phyloP scores from a whole-genome alignment of 2,888 invertebrate genomes.

The Eupithecia tripunctaria region DNA sequence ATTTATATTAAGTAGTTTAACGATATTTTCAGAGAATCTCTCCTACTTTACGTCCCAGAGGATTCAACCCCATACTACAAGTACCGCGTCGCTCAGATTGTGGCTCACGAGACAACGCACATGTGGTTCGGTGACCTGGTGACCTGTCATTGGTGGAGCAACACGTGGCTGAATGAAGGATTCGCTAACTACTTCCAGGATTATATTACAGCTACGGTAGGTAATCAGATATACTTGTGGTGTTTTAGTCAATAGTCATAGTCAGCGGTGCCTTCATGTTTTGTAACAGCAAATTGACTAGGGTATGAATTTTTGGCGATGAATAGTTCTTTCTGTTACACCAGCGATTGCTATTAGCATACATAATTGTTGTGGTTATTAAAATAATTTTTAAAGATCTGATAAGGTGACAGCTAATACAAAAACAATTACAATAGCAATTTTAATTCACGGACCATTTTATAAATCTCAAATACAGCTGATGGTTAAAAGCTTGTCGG shows the following conservation, averaged over 20 bases:
- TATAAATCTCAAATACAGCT: no score
- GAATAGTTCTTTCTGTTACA: not conserved
- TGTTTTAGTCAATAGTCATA: not conserved
- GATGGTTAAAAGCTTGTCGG: no score
- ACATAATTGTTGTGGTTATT: no score
- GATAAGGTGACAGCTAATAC: no score
- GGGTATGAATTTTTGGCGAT: no score
- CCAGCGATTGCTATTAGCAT: not conserved
- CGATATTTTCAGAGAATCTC: conserved; percentile 65
- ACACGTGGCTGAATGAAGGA: conserved; percentile 89
- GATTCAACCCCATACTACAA: conserved; percentile 77
- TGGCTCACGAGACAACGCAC: conserved; percentile 92
- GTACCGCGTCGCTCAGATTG: conserved; percentile 83
- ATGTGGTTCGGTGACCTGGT: conserved; percentile 93
- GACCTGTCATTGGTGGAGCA: conserved; percentile 91
- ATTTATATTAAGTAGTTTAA: not conserved
- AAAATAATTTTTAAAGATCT: no score
- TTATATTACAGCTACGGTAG: conserved; percentile 73
- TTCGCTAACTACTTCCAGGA: conserved; percentile 91
- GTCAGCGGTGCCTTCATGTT: not conserved
- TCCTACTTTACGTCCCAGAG: conserved; percentile 75
- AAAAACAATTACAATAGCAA: no score
- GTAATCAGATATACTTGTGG: conserved; percentile 23
- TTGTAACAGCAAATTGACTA: not conserved
- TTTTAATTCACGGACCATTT: no score